Base-by-base conservation (phyloP, 2,888 invertebrate species). In the Sarcophaga variegata region DNA sequence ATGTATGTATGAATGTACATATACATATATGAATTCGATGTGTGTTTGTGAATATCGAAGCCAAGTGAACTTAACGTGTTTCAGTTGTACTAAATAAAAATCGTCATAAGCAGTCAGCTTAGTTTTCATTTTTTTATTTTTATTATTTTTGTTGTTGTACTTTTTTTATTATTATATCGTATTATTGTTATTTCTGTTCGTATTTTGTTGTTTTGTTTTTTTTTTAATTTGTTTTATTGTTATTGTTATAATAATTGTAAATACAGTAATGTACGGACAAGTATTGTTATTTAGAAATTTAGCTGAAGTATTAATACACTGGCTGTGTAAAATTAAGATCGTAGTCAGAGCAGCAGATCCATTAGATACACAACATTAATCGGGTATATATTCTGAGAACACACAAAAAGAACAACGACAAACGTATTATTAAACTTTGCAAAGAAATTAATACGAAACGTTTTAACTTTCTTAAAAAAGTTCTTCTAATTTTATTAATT, bases 281-380 rank as follows among this genome's bases (percentile, higher is more conserved):
- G 54, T 81, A 79, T 87, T 87, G 78, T 87, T 78, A 82, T 78
- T 76, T 85, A 75, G 84, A 84, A 81, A 71, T 84, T 81, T 79
- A 87, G 87, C 87, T 76, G 76, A 84, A 79, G 84, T 82, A 87
- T 88, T 88, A 87, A 89, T 89, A 89, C 83, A 89, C 88, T 87
- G 84, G 72, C 82, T 76, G 82, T 79, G 86, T 88, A 83, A 85
- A 75, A 72, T 81, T 67, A 81, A 86, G 81, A 70, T 83, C 84
- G 86, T 88, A 88, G 87, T 89, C 88, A 86, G 88, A 85, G 86
- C 60, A 81, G 77, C 79, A 85, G 82, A 86, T 86, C 86, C 85
- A 85, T 83, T 87, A 84, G 85, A 87, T 72, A 84, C 82, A 81
- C 62, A 84, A 87, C 88, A 83, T 64, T 83, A 64, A 75, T 75